These are phyloP conservation scores for Nixonia krombeini DNA, from an alignment of 1,140 invertebrate species.

Conservation along the genomic window DNA sequence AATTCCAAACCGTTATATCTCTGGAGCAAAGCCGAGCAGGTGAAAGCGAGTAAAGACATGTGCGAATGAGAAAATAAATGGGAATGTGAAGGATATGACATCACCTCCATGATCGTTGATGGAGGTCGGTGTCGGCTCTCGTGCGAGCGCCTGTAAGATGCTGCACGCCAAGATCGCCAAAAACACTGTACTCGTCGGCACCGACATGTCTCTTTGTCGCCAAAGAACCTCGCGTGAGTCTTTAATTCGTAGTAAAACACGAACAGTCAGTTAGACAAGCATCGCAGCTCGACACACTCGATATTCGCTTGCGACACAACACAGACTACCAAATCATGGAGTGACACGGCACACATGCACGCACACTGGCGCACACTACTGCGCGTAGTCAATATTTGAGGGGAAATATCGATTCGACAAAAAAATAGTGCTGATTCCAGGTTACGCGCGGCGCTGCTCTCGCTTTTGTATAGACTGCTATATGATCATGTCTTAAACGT, in stretches of 20 bases:
- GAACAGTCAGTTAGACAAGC: slow-evolving; percentile 52
- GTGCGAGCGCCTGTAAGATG: slow-evolving; percentile 56
- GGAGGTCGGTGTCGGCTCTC: slow-evolving; percentile 61
- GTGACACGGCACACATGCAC: slow-evolving; percentile 38
- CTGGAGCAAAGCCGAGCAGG: too few relatives aligned
- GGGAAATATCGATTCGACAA: slow-evolving; percentile 68
- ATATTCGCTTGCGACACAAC: slow-evolving; percentile 58
- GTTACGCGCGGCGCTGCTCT: slow-evolving; percentile 41
- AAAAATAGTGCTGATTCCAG: slow-evolving; percentile 48
- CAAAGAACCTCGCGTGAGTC: slow-evolving; percentile 11
- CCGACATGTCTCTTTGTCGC: slow-evolving; percentile 53
- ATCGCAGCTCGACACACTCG: slow-evolving; percentile 47
- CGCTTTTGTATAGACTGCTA: too few relatives aligned
- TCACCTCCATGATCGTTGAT: slow-evolving; percentile 70
- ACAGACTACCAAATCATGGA: slow-evolving; percentile 31
- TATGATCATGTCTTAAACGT: too few relatives aligned
- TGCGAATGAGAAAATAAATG: neutral
- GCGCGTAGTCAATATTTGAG: slow-evolving; percentile 69
- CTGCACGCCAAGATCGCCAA: slow-evolving; percentile 57
- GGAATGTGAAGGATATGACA: slow-evolving; percentile 28
- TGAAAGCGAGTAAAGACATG: too few relatives aligned
- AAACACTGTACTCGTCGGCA: slow-evolving; percentile 56
- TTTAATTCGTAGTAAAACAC: slow-evolving; percentile 1
- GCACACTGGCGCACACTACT: slow-evolving; percentile 53
- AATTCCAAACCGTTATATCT: neutral